A percentile compares a stretch with the other conserved stretches of the same genome.
Evolutionary conservation across 2,888 invertebrate genomes (phyloP).

Genomic region (Prosopocoilus inquinatus): DNA sequence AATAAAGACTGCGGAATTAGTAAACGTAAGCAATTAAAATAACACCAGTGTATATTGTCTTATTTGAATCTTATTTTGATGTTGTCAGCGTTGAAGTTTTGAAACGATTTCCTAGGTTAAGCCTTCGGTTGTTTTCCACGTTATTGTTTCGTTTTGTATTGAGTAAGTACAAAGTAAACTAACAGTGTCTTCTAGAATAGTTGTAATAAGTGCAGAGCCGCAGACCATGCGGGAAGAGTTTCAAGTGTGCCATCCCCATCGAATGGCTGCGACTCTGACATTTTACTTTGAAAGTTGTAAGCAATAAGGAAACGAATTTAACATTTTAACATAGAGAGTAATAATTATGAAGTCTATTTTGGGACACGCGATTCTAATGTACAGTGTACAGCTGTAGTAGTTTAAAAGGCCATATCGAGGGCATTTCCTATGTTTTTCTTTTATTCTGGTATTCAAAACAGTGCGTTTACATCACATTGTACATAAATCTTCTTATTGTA

Average conservation of each 20-base stretch:
- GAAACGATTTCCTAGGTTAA: background rate
- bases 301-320: conserved; percentile 21
- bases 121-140: background rate
- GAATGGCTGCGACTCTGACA: background rate
- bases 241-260: conserved; percentile 14
- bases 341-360: conserved; percentile 2
- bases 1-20: conserved; percentile 13
- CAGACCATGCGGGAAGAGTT: conserved; percentile 4
- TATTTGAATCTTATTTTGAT: conserved; percentile 4
- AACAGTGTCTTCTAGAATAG: conserved; percentile 16
- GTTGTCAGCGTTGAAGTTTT: conserved; percentile 10
- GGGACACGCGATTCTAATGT: conserved; percentile 5
- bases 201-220: conserved; percentile 8
- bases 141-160: conserved; percentile 14
- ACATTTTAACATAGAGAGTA: conserved; percentile 2
- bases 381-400: conserved; percentile 7
- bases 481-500: background rate
- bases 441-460: background rate
- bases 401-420: conserved; percentile 11
- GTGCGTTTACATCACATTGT: background rate
- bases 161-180: conserved; percentile 17
- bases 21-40: conserved; percentile 15
- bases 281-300: conserved; percentile 3
- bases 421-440: conserved; percentile 12
- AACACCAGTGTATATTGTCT: conserved; percentile 20